Conservation (phyloP, 2,888 invertebrate genomes). For the Chloromyia formosa region DNA sequence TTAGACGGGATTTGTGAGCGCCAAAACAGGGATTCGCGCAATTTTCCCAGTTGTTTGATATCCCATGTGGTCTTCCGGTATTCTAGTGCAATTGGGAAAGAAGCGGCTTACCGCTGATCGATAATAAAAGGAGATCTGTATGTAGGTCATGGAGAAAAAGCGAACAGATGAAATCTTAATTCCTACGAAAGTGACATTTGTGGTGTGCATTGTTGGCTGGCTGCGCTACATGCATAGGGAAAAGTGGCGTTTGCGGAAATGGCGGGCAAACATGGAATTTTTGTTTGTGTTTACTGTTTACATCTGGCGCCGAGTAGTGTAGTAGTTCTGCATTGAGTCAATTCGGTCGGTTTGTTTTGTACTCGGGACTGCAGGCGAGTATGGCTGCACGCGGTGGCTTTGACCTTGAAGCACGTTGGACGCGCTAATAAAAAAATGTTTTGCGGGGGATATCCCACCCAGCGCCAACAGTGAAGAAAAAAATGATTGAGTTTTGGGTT, state of each 20-base stretch:
- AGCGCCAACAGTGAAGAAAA: no score
- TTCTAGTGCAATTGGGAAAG: neutral
- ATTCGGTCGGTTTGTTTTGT: neutral
- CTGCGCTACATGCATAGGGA: neutral
- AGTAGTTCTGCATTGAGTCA: neutral
- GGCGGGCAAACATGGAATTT: slow-evolving; percentile 28
- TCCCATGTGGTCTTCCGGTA: neutral
- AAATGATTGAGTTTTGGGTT: no score
- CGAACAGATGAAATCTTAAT: neutral
- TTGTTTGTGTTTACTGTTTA: slow-evolving; percentile 30
- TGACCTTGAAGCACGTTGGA: no score
- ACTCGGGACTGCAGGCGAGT: neutral
- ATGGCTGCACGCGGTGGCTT: neutral
- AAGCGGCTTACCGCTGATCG: no score
- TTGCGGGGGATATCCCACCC: no score
- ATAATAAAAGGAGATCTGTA: slow-evolving; percentile 1
- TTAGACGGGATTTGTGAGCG: slow-evolving; percentile 47
- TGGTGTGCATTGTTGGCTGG: neutral
- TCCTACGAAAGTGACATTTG: slow-evolving; percentile 30
- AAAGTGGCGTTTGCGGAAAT: slow-evolving; percentile 20
- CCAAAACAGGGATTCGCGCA: slow-evolving; percentile 43
- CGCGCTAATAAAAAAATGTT: no score
- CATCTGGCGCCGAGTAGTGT: neutral
- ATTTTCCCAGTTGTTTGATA: neutral
- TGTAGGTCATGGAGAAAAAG: slow-evolving; percentile 33